Evolutionary conservation across 2,888 invertebrate genomes (phyloP).

Genomic region (Heliothis peltigera): DNA sequence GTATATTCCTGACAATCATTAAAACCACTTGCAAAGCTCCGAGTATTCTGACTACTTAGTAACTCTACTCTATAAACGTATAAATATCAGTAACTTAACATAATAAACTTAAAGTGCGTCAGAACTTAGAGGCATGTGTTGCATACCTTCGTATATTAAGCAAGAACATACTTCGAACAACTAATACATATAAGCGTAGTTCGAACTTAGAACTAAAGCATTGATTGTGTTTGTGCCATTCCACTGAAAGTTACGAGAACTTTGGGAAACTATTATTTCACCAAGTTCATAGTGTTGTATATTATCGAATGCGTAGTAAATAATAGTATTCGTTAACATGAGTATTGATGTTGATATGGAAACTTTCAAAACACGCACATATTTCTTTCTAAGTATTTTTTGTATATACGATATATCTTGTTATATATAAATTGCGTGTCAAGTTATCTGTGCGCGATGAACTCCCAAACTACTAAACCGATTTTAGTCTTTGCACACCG

Average conservation of each 20-base stretch:
- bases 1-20: too few species aligned
- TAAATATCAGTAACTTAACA: not conserved
- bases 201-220: slow-evolving; percentile 30
- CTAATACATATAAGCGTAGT: slow-evolving; percentile 20
- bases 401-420: too few species aligned
- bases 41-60: not conserved
- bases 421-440: too few species aligned
- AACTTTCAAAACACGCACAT: too few species aligned
- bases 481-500: too few species aligned
- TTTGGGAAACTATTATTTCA: slow-evolving; percentile 19
- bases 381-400: too few species aligned
- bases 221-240: slow-evolving; percentile 22
- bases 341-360: too few species aligned
- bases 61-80: not conserved
- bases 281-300: not conserved
- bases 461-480: too few species aligned
- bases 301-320: not conserved
- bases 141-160: slow-evolving; percentile 12
- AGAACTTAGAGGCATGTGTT: slow-evolving; percentile 8
- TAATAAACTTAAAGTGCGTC: slow-evolving; percentile 16
- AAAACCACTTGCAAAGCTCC: too few species aligned
- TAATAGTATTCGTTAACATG: too few species aligned
- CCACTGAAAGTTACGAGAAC: slow-evolving; percentile 23
- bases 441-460: too few species aligned
- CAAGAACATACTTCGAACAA: slow-evolving; percentile 12